phyloP scores from a whole-genome alignment of 2,888 invertebrate genomes.

The Eubasilissa splendida region DNA sequence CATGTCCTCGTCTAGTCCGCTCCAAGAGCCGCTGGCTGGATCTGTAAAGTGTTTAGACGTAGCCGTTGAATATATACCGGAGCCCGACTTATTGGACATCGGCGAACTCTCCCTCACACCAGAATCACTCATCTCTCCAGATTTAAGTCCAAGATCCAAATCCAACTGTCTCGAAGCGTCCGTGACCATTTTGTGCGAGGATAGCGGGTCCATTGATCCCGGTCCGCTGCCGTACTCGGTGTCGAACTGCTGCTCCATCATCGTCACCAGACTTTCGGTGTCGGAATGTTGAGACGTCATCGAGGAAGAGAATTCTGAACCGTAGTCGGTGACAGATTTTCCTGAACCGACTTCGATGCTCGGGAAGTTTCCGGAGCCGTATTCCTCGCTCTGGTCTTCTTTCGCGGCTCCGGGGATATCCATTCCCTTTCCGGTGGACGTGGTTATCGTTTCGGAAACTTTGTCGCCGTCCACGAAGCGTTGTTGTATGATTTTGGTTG shows the following conservation, averaged over 20 bases:
- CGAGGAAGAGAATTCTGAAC: constrained; percentile 72
- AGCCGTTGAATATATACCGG: constrained; percentile 69
- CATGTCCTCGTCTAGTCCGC: constrained; percentile 71
- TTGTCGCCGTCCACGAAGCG: constrained; percentile 70
- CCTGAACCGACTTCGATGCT: constrained; percentile 63
- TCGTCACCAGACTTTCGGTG: constrained; percentile 70
- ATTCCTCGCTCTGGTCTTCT: constrained; percentile 62
- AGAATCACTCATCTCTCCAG: constrained; percentile 60
- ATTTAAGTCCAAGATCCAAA: constrained; percentile 67
- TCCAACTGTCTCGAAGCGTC: constrained; percentile 62
- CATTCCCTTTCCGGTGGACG: constrained; percentile 68
- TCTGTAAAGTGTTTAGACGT: constrained; percentile 73
- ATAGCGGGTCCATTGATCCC: constrained; percentile 68
- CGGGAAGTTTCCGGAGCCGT: constrained; percentile 55
- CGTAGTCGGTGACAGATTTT: constrained; percentile 64
- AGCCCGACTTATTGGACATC: constrained; percentile 71
- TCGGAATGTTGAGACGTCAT: constrained; percentile 72
- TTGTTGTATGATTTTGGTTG: constrained; percentile 70
- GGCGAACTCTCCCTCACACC: constrained; percentile 68
- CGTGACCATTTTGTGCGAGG: constrained; percentile 67
- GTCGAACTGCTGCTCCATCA: constrained; percentile 65
- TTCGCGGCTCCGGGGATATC: constrained; percentile 66
- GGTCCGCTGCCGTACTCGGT: constrained; percentile 61
- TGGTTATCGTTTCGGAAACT: constrained; percentile 68
- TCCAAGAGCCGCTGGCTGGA: constrained; percentile 73